These are phyloP conservation scores for Toxotes chatareus DNA, from an alignment of 2,113 vertebrate species.

Conservation along the genomic window DNA sequence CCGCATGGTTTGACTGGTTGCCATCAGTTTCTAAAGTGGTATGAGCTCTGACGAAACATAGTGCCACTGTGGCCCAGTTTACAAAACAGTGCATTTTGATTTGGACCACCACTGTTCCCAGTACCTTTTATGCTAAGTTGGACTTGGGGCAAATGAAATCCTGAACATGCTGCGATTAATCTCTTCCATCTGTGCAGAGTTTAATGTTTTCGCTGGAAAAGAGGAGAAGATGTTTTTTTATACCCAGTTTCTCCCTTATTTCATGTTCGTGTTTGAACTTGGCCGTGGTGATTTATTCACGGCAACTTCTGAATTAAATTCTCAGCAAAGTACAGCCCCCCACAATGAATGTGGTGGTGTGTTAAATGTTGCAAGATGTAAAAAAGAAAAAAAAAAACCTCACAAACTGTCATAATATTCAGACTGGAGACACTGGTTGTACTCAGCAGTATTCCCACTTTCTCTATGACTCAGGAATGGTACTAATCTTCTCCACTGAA, in stretches of 20 bases:
- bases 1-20: constrained; percentile 26
- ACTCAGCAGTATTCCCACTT: constrained; percentile 7
- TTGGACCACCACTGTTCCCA: neutral
- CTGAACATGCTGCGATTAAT: constrained; percentile 1
- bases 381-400: neutral
- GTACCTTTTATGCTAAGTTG: neutral
- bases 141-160: constrained; percentile 4
- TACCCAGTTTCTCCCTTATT: neutral
- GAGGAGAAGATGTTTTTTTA: too few species aligned
- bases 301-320: constrained; percentile 19
- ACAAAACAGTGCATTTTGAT: neutral
- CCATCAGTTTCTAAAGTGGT: neutral
- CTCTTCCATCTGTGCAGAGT: constrained; percentile 49
- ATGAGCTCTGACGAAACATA: neutral
- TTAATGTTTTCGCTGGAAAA: constrained; percentile 40
- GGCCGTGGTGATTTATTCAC: neutral
- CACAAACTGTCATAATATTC: neutral
- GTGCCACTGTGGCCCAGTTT: neutral
- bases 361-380: constrained; percentile 47
- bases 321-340: neutral
- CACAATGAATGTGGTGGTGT: constrained; percentile 19
- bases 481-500: constrained; percentile 48
- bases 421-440: constrained; percentile 21
- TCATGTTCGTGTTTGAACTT: constrained; percentile 28
- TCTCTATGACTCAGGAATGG: constrained; percentile 34